Conservation (phyloP, 2,888 invertebrate species). For the Cephus pygmeus region DNA sequence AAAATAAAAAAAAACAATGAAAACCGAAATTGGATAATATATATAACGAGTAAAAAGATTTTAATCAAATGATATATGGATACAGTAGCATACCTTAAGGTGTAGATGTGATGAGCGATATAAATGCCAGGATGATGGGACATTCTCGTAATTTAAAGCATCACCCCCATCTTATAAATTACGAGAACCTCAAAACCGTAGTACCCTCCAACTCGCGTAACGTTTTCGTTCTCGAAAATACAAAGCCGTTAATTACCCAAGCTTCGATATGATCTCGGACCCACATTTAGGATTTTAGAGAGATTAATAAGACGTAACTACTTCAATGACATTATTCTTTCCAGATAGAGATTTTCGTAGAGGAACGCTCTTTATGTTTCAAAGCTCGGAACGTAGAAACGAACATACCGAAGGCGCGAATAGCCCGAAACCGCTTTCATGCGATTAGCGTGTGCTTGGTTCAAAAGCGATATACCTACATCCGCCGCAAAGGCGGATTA, state of each 20-base stretch:
- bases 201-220: not conserved
- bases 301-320: not conserved
- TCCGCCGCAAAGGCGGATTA: not conserved
- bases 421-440: not conserved
- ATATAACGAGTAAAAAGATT: not conserved
- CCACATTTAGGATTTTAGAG: not conserved
- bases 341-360: not conserved
- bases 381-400: not conserved
- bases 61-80: not conserved
- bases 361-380: not conserved
- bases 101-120: not conserved
- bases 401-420: not conserved
- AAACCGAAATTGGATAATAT: not conserved
- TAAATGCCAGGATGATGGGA: not conserved
- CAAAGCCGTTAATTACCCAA: not conserved
- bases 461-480: not conserved
- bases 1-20: not conserved
- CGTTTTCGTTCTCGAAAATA: not conserved
- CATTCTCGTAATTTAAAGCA: not conserved
- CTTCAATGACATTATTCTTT: not conserved
- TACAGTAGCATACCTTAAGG: not conserved
- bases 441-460: not conserved
- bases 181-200: not conserved
- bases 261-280: not conserved
- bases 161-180: not conserved